phyloP scores from a whole-genome alignment of 2,888 invertebrate genomes.

The Glaucopsyche alexis region DNA sequence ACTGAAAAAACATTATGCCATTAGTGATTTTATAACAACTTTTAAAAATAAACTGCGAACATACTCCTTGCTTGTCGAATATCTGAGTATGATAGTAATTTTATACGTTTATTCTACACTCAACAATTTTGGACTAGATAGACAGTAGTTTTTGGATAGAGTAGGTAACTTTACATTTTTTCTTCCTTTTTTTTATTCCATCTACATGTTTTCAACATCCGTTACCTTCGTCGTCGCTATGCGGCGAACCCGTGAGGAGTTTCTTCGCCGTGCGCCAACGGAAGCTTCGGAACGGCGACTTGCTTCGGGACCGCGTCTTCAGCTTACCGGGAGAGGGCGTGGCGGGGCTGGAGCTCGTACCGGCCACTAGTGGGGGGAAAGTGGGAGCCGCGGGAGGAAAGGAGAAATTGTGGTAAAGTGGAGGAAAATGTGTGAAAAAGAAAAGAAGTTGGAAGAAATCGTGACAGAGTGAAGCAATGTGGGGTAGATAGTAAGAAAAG shows the following conservation, averaged over 20 bases:
- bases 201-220: conserved; percentile 57
- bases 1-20: not conserved
- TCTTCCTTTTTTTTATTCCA: conserved; percentile 33
- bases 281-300: conserved; percentile 96
- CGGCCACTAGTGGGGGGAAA: conserved; percentile 57
- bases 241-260: conserved; percentile 83
- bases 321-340: conserved; percentile 82
- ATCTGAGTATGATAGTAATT: not conserved
- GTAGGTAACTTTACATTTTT: not conserved
- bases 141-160: too few species aligned
- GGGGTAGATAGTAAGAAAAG: not conserved
- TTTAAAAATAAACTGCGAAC: not conserved
- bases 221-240: conserved; percentile 90
- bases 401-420: not conserved
- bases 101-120: not conserved
- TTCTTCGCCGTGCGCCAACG: conserved; percentile 91
- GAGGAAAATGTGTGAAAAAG: not conserved
- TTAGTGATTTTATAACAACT: not conserved
- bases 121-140: too few species aligned
- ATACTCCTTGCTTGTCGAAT: not conserved
- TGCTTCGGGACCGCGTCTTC: conserved; percentile 94
- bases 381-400: conserved; percentile 40
- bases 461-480: not conserved
- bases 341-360: conserved; percentile 66
- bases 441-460: not conserved